Conservation (phyloP, 1,140 invertebrate genomes). For the Bombus breviceps region DNA sequence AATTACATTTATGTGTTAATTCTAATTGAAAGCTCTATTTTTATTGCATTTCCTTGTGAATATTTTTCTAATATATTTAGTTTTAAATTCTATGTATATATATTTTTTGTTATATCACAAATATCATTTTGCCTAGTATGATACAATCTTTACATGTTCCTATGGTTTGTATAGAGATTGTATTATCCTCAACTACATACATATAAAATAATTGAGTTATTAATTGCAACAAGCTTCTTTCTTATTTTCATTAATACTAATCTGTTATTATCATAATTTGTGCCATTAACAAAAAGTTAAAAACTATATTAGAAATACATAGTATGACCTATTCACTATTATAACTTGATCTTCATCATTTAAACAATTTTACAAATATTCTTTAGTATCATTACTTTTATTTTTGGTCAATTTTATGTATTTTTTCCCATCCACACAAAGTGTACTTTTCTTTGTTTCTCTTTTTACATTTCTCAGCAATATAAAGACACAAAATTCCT, state of each 20-base stretch:
- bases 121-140: constrained; percentile 6
- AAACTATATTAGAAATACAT: neutral
- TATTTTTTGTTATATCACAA: constrained; percentile 23
- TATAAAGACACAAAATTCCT: constrained; percentile 17
- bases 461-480: constrained; percentile 33
- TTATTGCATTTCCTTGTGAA: neutral
- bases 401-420: neutral
- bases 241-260: neutral
- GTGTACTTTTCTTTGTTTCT: neutral
- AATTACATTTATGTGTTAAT: constrained; percentile 32
- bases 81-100: neutral
- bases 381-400: neutral
- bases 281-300: constrained; percentile 19
- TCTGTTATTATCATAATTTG: neutral
- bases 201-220: constrained; percentile 41
- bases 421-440: neutral
- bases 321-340: neutral
- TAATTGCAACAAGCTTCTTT: constrained; percentile 50
- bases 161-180: constrained; percentile 18
- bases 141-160: neutral
- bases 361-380: constrained; percentile 11
- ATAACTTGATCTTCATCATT: neutral
- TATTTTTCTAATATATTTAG: neutral
- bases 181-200: constrained; percentile 7
- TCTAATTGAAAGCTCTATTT: constrained; percentile 30